These are phyloP conservation scores for Acrossocheilus wenchowensis DNA, from an alignment of 2,797 vertebrate species.

Conservation along the genomic window DNA sequence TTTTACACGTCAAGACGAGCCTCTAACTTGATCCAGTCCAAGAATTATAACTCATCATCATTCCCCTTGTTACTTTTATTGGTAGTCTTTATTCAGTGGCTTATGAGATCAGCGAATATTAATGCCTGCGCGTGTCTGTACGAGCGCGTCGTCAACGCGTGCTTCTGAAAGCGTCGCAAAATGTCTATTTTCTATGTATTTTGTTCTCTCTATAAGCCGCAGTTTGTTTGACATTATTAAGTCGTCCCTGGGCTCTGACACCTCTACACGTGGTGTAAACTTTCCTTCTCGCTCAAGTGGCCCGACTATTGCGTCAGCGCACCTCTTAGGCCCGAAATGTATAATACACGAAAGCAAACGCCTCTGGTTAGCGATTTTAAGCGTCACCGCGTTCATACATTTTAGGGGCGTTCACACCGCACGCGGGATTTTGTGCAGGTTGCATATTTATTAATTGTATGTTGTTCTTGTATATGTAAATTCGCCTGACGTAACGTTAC, in stretches of 20 bases:
- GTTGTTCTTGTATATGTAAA: background rate
- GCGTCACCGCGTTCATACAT: too few species aligned
- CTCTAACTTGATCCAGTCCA: background rate
- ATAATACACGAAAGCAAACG: background rate
- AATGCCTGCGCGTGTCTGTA: background rate
- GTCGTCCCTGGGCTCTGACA: background rate
- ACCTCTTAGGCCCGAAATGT: background rate
- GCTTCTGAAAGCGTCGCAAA: background rate
- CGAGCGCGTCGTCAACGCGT: too few species aligned
- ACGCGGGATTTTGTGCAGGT: background rate
- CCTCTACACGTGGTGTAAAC: constrained; percentile 19
- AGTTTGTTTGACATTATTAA: background rate
- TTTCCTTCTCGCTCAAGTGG: background rate
- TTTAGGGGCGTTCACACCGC: background rate
- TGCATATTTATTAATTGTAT: background rate
- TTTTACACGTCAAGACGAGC: background rate
- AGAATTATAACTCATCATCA: background rate
- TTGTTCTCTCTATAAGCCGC: background rate
- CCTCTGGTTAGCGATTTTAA: background rate
- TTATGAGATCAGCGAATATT: background rate
- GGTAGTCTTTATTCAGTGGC: background rate
- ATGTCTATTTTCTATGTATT: background rate
- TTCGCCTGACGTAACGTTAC: background rate
- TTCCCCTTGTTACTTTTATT: rapidly evolving
- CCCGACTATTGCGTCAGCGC: constrained; percentile 21